Conservation (phyloP, 2,113 vertebrate species). For the Sialia sialis region DNA sequence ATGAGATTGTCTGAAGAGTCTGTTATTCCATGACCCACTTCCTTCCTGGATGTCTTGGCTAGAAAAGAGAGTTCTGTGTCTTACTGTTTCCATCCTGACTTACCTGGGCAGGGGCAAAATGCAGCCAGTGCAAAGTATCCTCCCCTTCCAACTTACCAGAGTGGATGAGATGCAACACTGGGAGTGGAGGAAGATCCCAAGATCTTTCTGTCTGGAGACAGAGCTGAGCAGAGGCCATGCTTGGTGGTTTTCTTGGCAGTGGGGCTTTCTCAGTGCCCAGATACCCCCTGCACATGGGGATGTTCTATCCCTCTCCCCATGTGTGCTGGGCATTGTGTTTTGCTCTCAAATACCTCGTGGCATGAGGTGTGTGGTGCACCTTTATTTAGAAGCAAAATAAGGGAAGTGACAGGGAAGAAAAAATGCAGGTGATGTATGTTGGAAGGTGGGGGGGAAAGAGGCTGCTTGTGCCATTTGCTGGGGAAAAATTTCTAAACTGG, state of each 20-base stretch:
- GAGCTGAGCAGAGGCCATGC: background rate
- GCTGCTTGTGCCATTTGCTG: rapidly evolving
- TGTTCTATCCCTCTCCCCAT: background rate
- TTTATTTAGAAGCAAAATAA: background rate
- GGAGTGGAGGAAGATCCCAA: background rate
- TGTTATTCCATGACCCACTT: background rate
- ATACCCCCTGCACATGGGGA: rapidly evolving
- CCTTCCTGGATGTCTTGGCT: background rate
- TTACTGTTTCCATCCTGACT: background rate
- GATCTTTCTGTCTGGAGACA: background rate
- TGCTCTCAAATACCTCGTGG: background rate
- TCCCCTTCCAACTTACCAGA: rapidly evolving
- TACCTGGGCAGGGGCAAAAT: background rate
- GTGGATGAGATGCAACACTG: rapidly evolving
- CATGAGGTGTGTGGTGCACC: background rate
- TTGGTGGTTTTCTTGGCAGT: rapidly evolving
- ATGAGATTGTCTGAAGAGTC: background rate
- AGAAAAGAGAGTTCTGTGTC: rapidly evolving
- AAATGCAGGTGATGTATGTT: background rate
- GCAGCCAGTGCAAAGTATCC: background rate
- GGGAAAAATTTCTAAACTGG: background rate
- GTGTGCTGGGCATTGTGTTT: background rate
- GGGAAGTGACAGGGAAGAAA: background rate
- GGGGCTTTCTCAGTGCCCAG: background rate
- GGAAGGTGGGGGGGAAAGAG: background rate